A percentile compares a stretch with the other conserved stretches of the same genome.
These are phyloP conservation scores for Propithecus deckenii DNA, from an alignment of 2,797 vertebrate genomes.

Conservation along the genomic window DNA sequence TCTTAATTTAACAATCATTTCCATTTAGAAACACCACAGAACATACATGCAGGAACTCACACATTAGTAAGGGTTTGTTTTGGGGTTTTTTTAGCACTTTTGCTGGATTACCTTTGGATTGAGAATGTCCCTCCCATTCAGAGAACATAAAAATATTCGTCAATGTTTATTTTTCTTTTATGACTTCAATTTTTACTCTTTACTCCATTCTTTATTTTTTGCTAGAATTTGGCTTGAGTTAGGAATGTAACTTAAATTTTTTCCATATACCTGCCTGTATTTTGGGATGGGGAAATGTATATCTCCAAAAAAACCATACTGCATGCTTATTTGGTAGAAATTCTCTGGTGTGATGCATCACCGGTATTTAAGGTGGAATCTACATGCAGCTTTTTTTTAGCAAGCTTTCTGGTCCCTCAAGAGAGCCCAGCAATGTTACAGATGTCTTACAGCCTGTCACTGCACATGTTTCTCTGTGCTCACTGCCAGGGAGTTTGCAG, in stretches of 20 bases:
- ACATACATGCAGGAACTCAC: background rate
- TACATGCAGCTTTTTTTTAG: constrained; percentile 30
- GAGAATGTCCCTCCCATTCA: background rate
- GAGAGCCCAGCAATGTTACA: background rate
- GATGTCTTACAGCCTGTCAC: background rate
- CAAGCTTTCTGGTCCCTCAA: background rate
- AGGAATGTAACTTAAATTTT: background rate
- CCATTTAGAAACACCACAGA: background rate
- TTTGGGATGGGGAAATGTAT: background rate
- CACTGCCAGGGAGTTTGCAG: background rate
- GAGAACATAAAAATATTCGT: background rate
- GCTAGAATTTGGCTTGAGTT: background rate
- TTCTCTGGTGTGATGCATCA: background rate
- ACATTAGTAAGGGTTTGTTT: background rate
- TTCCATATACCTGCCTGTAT: background rate
- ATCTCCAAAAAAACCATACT: constrained; percentile 22
- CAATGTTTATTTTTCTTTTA: background rate
- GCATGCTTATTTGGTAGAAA: constrained; percentile 30
- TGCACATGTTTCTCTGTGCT: background rate
- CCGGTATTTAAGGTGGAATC: background rate
- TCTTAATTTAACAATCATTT: background rate
- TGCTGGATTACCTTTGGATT: background rate
- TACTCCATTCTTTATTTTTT: background rate
- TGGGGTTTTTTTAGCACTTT: background rate
- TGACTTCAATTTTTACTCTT: background rate